Conservation (phyloP, 2,797 vertebrate species). For the Chromis chromis region DNA sequence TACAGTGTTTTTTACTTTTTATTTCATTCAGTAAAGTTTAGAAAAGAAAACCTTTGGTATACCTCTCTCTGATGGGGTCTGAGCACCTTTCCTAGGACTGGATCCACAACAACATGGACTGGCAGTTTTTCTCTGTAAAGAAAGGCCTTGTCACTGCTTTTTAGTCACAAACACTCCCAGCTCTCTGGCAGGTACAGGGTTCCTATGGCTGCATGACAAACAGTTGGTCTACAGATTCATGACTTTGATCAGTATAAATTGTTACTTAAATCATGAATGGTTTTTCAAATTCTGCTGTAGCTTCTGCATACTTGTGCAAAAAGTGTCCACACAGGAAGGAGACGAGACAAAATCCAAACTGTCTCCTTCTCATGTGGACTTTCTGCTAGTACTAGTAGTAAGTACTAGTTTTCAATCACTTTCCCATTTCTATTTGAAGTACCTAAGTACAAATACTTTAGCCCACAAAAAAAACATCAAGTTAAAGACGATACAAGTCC, state of each 20-base stretch:
- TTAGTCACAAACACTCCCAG: not conserved
- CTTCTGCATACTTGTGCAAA: no score
- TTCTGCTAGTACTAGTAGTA: no score
- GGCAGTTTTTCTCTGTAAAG: slow-evolving; percentile 90
- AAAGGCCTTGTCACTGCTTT: not conserved
- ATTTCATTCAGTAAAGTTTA: not conserved
- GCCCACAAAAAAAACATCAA: not conserved
- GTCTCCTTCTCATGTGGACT: no score
- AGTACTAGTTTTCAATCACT: not conserved
- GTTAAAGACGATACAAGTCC: not conserved
- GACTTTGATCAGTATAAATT: not conserved
- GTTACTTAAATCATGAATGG: no score
- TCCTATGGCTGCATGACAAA: not conserved
- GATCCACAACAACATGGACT: slow-evolving; percentile 98
- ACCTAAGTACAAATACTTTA: not conserved
- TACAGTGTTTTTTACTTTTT: no score
- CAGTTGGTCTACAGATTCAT: not conserved
- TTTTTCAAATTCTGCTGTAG: no score
- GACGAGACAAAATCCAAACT: no score
- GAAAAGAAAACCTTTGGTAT: slow-evolving; percentile 20
- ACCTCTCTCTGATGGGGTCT: slow-evolving; percentile 98
- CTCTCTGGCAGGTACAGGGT: not conserved
- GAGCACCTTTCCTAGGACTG: slow-evolving; percentile 91
- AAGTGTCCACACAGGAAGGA: not conserved
- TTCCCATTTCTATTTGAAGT: not conserved